Percentiles rank a stretch among this genome's conserved stretches.
Evolutionary conservation across 2,113 vertebrate genomes (phyloP).

Genomic region (Orycteropus afer): DNA sequence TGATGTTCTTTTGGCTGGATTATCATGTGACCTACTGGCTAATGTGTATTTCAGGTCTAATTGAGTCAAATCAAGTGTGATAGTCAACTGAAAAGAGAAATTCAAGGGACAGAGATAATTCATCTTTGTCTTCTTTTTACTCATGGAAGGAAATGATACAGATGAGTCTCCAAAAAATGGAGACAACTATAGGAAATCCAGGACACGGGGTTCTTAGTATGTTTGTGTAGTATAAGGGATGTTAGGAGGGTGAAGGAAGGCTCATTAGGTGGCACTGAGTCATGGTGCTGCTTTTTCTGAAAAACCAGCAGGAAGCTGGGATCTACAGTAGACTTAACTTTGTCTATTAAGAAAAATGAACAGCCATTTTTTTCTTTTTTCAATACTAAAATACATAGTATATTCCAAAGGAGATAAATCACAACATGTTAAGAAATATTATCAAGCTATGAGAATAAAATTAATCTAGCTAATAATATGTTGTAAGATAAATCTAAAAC

Average conservation of each 20-base stretch:
- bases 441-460: constrained; percentile 56
- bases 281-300: background rate
- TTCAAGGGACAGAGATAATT: background rate
- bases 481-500: constrained; percentile 58
- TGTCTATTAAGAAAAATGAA: background rate
- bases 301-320: background rate
- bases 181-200: background rate
- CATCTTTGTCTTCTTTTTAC: background rate
- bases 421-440: background rate
- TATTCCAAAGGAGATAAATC: background rate
- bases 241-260: background rate
- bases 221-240: background rate
- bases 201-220: background rate
- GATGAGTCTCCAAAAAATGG: background rate
- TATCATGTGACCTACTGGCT: background rate
- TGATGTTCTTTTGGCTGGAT: background rate
- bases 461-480: constrained; percentile 68
- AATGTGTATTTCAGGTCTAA: background rate
- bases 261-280: background rate
- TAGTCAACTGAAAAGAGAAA: background rate
- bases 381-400: background rate
- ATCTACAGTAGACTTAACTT: background rate
- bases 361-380: background rate
- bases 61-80: background rate
- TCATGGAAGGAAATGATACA: background rate